These are phyloP conservation scores for Acleris laterana DNA, from an alignment of 2,888 invertebrate genomes.

Conservation along the genomic window DNA sequence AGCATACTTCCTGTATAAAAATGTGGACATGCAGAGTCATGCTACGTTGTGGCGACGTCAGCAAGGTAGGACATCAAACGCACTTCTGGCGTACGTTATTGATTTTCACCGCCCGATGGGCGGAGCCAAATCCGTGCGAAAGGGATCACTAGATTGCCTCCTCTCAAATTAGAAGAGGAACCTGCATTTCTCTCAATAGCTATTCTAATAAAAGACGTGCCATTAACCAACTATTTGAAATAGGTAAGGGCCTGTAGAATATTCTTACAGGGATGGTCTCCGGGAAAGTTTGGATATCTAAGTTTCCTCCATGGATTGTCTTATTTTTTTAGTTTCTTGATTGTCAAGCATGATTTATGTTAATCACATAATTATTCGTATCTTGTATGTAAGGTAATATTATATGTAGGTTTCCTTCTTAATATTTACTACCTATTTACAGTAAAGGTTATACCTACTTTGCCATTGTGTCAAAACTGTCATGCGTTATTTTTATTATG, in stretches of 20 bases:
- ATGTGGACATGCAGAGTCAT: slow-evolving; percentile 43
- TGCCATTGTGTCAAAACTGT: too few relatives aligned
- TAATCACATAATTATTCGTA: not conserved
- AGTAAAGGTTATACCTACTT: too few relatives aligned
- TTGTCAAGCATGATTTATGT: slow-evolving; percentile 21
- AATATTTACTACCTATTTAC: too few relatives aligned
- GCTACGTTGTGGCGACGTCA: slow-evolving; percentile 67
- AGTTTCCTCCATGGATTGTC: slow-evolving; percentile 46
- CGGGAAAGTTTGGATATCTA: slow-evolving; percentile 59
- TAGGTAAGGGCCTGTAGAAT: slow-evolving; percentile 73
- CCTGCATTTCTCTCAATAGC: slow-evolving; percentile 72
- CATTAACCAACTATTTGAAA: slow-evolving; percentile 83
- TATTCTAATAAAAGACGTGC: slow-evolving; percentile 82
- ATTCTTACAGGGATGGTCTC: slow-evolving; percentile 70
- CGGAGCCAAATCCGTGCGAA: slow-evolving; percentile 79
- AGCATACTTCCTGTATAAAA: not conserved
- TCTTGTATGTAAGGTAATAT: too few relatives aligned
- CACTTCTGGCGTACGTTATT: slow-evolving; percentile 82
- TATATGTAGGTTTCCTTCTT: too few relatives aligned
- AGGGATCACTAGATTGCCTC: slow-evolving; percentile 80
- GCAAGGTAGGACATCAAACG: slow-evolving; percentile 76
- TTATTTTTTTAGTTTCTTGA: slow-evolving; percentile 28
- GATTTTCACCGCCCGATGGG: slow-evolving; percentile 82
- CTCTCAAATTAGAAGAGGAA: slow-evolving; percentile 81
- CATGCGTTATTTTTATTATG: too few relatives aligned